Base-by-base conservation (phyloP, 2,888 invertebrate genomes). In the Folsomia candida region DNA sequence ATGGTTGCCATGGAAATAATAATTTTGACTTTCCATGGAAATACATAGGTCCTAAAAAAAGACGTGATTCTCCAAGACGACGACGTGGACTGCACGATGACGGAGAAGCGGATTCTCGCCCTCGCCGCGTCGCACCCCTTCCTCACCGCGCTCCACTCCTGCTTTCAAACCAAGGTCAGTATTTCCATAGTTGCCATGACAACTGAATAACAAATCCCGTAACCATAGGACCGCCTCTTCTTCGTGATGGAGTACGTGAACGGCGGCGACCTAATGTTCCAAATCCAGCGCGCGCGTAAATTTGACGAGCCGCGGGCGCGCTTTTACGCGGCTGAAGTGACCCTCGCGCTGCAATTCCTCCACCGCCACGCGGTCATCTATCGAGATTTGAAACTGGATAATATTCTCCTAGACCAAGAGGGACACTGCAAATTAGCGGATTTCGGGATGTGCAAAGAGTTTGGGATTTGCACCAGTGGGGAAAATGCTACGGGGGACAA, bases 231-330 rank as follows among this genome's bases (percentile, higher is more conserved):
- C 84, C 90, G 95, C 14, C 87, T 99, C 78, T 98, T 97, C 88
- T 98, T 99, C 86, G 97, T 98, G 78, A 99, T 99, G 98, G 98
- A 98, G 86, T 98, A 97, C 85, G 97, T 99, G 67, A 95, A 97
- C 85, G 99, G 98, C 80, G 97, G 97, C 80, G 98, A 94, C 86
- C 87, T 97, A 81, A 97, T 97, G 97, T 97, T 97, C 87, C 98
- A 99, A 89, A 99, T 99, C 81, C 98, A 99, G 86, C 89, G 94
- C 82, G 95, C 97, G 74, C 88, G 97, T 76, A 97, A 97, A 86
- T 99, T 99, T 85, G 97, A 98, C 84, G 97, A 98, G 84, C 90
- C 93, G 0, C 2, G 93, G 1, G 97, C 97, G 22, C 89, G 93
- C 83, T 96, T 99, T 86, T 99, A 99, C 85, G 97, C 98, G 58